phyloP scores from a whole-genome alignment of 2,888 invertebrate genomes.

The Tridacna gigas region DNA sequence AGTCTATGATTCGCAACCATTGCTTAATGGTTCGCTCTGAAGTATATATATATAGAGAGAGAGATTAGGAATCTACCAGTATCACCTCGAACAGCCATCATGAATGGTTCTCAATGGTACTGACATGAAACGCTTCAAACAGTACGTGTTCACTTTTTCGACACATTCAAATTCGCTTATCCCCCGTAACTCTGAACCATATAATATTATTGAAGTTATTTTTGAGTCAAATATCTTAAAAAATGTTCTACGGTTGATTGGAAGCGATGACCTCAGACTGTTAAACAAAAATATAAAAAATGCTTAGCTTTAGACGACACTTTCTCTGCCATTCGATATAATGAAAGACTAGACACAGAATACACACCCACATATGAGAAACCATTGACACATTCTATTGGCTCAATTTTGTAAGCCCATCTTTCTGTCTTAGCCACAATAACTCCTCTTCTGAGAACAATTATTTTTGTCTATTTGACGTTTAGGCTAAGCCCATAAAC shows the following conservation, averaged over 20 bases:
- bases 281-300: neutral
- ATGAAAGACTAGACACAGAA: neutral
- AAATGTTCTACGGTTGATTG: neutral
- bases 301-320: neutral
- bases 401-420: constrained; percentile 1
- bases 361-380: neutral
- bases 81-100: too few relatives aligned
- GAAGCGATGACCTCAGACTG: neutral
- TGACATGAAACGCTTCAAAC: neutral
- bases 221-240: neutral
- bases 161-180: neutral
- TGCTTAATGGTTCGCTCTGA: neutral
- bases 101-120: neutral
- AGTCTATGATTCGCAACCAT: neutral
- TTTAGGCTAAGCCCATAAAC: neutral
- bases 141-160: neutral
- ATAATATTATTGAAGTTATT: constrained; percentile 1
- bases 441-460: neutral
- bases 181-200: constrained; percentile 1
- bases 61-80: too few relatives aligned
- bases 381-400: constrained; percentile 1
- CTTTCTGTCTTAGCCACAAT: neutral
- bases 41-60: neutral
- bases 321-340: constrained; percentile 4
- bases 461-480: constrained; percentile 4